phyloP scores from a whole-genome alignment of 1,140 invertebrate species.

The Drosophila melanica region DNA sequence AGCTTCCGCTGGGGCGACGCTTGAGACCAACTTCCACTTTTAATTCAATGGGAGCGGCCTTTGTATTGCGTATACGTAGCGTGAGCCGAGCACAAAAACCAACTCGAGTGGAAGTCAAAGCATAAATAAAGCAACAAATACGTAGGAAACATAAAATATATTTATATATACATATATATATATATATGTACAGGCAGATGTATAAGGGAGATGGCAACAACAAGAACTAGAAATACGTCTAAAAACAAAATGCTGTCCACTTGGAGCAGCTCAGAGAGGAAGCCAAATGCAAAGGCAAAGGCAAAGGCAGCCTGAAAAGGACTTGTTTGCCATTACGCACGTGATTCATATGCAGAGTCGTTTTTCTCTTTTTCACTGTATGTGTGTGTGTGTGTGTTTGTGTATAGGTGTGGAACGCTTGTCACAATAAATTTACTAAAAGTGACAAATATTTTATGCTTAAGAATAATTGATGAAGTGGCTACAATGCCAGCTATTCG shows the following conservation, averaged over 20 bases:
- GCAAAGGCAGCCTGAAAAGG: conserved; percentile 44
- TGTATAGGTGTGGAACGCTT: conserved; percentile 38
- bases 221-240: conserved; percentile 61
- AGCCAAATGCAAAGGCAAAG: conserved; percentile 4
- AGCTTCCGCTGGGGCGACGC: conserved; percentile 66
- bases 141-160: conserved; percentile 21
- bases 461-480: conserved; percentile 83
- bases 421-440: conserved; percentile 83
- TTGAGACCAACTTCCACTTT: conserved; percentile 72
- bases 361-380: conserved; percentile 39
- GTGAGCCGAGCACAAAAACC: conserved; percentile 35
- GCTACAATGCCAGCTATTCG: conserved; percentile 62
- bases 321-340: conserved; percentile 76
- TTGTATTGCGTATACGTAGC: conserved; percentile 64
- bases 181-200: conserved; percentile 48
- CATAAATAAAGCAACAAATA: conserved; percentile 55
- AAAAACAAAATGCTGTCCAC: conserved; percentile 74
- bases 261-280: conserved; percentile 31
- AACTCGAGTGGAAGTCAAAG: conserved; percentile 30
- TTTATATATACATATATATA: neutral
- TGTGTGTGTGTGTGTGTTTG: conserved; percentile 44
- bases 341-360: conserved; percentile 77
- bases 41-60: conserved; percentile 65
- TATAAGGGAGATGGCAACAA: conserved; percentile 69
- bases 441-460: conserved; percentile 84